Evolutionary conservation across 1,140 invertebrate species (phyloP).

Genomic region (Caenorhabditis elegans): DNA sequence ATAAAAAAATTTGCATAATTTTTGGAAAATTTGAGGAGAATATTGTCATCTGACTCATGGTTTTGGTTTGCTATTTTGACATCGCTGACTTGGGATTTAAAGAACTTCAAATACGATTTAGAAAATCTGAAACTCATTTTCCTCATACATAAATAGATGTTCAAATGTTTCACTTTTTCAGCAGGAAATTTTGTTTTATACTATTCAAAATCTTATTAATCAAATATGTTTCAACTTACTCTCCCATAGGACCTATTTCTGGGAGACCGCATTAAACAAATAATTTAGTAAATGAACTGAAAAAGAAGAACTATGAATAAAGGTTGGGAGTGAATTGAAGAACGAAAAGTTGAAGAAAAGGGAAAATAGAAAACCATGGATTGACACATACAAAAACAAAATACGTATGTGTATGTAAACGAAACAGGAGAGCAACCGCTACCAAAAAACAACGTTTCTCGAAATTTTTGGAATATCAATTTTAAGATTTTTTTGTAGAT

Average conservation of each 20-base stretch:
- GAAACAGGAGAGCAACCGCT: background rate
- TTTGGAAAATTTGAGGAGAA: too few relatives aligned
- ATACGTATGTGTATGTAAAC: constrained; percentile 28
- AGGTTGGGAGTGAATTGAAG: background rate
- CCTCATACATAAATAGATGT: too few relatives aligned
- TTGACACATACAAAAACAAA: constrained; percentile 32
- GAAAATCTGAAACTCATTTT: too few relatives aligned
- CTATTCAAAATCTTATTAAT: too few relatives aligned
- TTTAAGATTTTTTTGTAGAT: background rate
- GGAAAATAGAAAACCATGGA: background rate
- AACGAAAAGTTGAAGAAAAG: background rate
- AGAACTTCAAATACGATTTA: too few relatives aligned
- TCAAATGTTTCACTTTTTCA: too few relatives aligned
- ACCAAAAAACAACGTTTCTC: background rate
- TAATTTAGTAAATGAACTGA: background rate
- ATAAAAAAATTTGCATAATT: too few relatives aligned
- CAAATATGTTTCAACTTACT: background rate
- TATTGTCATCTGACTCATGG: too few relatives aligned
- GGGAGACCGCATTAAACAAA: constrained; percentile 7
- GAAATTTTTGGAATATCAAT: background rate
- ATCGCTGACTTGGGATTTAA: too few relatives aligned
- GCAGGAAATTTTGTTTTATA: too few relatives aligned
- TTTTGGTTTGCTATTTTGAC: too few relatives aligned
- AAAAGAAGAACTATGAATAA: constrained; percentile 7
- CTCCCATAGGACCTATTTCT: background rate